Percentiles rank a stretch among this genome's conserved stretches.
These are phyloP conservation scores for Siniperca knerii DNA, from an alignment of 2,113 vertebrate genomes.

Conservation along the genomic window DNA sequence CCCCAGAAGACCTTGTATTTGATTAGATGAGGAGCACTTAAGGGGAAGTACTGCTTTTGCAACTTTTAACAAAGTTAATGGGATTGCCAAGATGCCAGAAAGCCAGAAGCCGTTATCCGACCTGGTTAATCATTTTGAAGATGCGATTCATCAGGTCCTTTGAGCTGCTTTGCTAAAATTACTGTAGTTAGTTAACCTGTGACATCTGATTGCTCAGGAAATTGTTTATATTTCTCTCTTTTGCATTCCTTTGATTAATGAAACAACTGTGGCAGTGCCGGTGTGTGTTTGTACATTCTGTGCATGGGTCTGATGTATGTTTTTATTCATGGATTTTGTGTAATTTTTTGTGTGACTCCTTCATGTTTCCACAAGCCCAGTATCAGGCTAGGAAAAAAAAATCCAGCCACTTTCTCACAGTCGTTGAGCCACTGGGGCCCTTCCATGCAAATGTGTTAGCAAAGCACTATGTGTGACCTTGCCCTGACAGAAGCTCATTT, in stretches of 20 bases:
- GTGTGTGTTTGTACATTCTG: neutral
- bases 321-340: conserved; percentile 12
- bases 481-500: conserved; percentile 77
- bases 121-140: conserved; percentile 57
- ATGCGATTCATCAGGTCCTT: conserved; percentile 28
- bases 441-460: conserved; percentile 77
- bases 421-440: conserved; percentile 37
- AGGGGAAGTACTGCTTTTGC: conserved; percentile 74
- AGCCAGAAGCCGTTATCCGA: conserved; percentile 38
- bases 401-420: conserved; percentile 38
- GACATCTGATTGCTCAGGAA: neutral
- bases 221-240: neutral
- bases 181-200: neutral
- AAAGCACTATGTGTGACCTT: conserved; percentile 73
- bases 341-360: conserved; percentile 26
- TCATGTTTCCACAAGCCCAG: conserved; percentile 3
- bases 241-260: neutral
- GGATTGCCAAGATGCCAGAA: conserved; percentile 31
- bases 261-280: neutral
- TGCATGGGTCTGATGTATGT: conserved; percentile 2
- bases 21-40: conserved; percentile 81
- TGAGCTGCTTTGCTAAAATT: conserved; percentile 26
- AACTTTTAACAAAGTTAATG: conserved; percentile 80
- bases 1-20: conserved; percentile 70
- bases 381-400: neutral